These are phyloP conservation scores for Hycleus cichorii DNA, from an alignment of 1,140 invertebrate genomes.

Conservation along the genomic window DNA sequence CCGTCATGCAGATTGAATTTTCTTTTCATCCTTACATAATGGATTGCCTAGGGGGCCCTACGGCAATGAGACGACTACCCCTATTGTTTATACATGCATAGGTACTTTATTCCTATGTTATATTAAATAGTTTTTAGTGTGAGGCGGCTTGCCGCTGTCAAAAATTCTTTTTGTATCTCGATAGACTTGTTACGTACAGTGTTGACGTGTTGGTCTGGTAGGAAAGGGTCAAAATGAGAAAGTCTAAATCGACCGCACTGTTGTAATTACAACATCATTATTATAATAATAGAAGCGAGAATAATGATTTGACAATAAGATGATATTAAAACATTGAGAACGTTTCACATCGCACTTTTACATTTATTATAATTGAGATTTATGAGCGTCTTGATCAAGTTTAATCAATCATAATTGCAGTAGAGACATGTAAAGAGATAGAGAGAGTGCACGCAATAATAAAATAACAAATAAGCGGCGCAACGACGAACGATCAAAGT, in stretches of 20 bases:
- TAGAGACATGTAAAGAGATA: slow-evolving; percentile 9
- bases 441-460: background rate
- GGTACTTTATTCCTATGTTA: slow-evolving; percentile 19
- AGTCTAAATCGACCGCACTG: too few species aligned
- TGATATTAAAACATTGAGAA: too few species aligned
- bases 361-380: slow-evolving; percentile 13
- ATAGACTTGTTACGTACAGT: too few species aligned
- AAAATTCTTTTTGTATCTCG: too few species aligned
- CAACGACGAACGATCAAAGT: slow-evolving; percentile 32
- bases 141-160: too few species aligned
- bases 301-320: too few species aligned
- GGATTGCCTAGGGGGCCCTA: slow-evolving; percentile 26
- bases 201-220: too few species aligned
- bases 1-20: slow-evolving; percentile 40
- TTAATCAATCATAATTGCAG: slow-evolving; percentile 15
- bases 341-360: slow-evolving; percentile 2
- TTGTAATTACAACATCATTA: too few species aligned
- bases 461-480: too few species aligned
- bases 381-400: slow-evolving; percentile 11
- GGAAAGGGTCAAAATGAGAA: too few species aligned
- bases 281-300: too few species aligned
- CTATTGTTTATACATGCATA: slow-evolving; percentile 31
- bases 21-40: slow-evolving; percentile 40
- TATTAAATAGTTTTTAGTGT: slow-evolving; percentile 20
- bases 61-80: slow-evolving; percentile 20